Conservation (phyloP, 1,140 invertebrate species). For the Ephestia elutella region DNA sequence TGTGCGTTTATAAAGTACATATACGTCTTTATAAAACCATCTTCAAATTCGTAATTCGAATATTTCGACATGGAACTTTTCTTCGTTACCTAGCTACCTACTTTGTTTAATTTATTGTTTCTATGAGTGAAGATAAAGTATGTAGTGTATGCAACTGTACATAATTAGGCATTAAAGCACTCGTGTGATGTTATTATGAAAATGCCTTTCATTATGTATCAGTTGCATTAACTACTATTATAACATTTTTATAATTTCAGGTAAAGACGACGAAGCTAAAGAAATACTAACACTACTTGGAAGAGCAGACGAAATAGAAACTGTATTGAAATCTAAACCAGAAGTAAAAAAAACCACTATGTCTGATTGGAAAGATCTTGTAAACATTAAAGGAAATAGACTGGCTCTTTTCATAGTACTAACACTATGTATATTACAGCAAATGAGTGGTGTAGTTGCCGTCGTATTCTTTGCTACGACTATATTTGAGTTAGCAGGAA, state of each 20-base stretch:
- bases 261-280: not conserved
- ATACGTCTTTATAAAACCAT: too few relatives aligned
- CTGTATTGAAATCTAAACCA: not conserved
- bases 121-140: too few relatives aligned
- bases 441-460: slow-evolving; percentile 41
- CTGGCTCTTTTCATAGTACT: slow-evolving; percentile 43
- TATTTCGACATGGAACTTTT: too few relatives aligned
- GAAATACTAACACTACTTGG: not conserved
- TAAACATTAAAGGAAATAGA: slow-evolving; percentile 44
- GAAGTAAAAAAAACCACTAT: not conserved
- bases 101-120: too few relatives aligned
- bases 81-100: too few relatives aligned
- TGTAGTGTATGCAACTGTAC: too few relatives aligned
- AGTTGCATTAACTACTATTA: too few relatives aligned
- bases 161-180: too few relatives aligned
- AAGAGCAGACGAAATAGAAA: not conserved
- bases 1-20: too few relatives aligned
- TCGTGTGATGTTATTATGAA: too few relatives aligned
- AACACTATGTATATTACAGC: slow-evolving; percentile 37
- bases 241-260: not conserved
- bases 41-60: too few relatives aligned
- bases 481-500: slow-evolving; percentile 42
- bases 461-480: slow-evolving; percentile 48
- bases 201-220: too few relatives aligned
- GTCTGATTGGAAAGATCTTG: slow-evolving; percentile 38